Evolutionary conservation across 2,113 vertebrate species (phyloP).

Genomic region (Cyphomyrus discorhynchus): DNA sequence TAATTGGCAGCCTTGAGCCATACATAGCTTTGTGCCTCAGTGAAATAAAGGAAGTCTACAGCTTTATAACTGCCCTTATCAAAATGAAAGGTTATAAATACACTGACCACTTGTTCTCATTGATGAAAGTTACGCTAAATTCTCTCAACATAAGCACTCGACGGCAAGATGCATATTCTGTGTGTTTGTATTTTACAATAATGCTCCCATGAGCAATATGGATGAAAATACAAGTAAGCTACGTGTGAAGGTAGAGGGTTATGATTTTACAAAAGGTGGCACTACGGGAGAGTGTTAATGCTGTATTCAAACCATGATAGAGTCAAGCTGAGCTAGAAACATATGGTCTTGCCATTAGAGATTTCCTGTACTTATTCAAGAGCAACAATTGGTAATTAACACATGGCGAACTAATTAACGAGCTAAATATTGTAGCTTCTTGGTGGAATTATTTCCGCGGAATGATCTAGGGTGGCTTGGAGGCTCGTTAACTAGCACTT

Average conservation of each 20-base stretch:
- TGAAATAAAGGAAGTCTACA: not conserved
- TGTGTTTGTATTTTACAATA: not conserved
- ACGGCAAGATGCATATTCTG: not conserved
- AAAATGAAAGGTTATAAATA: not conserved
- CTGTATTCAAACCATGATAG: not conserved
- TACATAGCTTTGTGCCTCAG: not conserved
- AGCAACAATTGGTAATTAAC: not conserved
- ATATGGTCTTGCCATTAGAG: not conserved
- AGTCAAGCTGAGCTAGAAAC: not conserved
- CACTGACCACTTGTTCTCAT: not conserved
- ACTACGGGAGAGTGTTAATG: not conserved
- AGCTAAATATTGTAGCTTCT: not conserved
- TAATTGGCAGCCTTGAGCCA: constrained; percentile 4
- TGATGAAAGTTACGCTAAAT: not conserved
- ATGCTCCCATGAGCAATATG: not conserved
- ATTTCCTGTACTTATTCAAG: not conserved
- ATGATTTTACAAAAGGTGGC: not conserved
- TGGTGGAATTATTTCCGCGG: not conserved
- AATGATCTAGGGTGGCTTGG: not conserved
- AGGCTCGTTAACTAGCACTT: not conserved
- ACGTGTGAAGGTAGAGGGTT: not conserved
- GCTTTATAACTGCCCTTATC: not conserved
- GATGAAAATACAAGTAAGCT: not conserved
- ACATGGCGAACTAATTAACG: not conserved
- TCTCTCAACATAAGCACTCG: not conserved